Evolutionary conservation across 2,888 invertebrate species (phyloP).

Genomic region (Melikaiella ostensackeni): DNA sequence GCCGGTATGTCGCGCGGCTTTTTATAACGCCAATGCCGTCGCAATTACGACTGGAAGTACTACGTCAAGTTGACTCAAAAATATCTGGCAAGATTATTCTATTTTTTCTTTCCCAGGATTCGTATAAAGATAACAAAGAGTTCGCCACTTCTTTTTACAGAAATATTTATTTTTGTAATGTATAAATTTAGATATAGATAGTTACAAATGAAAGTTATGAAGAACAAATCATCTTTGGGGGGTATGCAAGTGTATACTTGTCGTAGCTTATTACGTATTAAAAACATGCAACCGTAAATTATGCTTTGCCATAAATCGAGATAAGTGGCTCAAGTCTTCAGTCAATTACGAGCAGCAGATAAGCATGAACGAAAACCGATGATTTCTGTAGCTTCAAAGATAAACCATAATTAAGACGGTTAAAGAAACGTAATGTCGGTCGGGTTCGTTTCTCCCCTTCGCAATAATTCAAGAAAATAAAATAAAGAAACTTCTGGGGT

Average conservation of each 20-base stretch:
- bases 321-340: constrained; percentile 33
- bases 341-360: constrained; percentile 35
- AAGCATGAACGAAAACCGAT: constrained; percentile 30
- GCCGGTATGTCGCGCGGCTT: constrained; percentile 31
- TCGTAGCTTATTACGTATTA: constrained; percentile 26
- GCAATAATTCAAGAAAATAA: constrained; percentile 5
- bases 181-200: neutral
- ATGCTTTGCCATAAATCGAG: constrained; percentile 30
- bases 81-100: constrained; percentile 5
- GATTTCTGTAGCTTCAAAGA: constrained; percentile 36
- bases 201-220: neutral
- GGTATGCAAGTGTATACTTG: neutral
- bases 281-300: constrained; percentile 34
- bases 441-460: neutral
- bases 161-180: neutral
- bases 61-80: neutral
- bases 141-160: neutral
- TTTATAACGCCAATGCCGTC: constrained; percentile 35
- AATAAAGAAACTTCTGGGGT: constrained; percentile 9
- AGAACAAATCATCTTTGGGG: constrained; percentile 6
- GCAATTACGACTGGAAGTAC: constrained; percentile 10
- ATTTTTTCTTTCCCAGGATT: neutral
- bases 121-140: neutral
- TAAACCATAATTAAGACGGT: constrained; percentile 32
- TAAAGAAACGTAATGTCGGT: constrained; percentile 17